These are phyloP conservation scores for Coptodon rendalli DNA, from an alignment of 2,113 vertebrate genomes.

Conservation along the genomic window DNA sequence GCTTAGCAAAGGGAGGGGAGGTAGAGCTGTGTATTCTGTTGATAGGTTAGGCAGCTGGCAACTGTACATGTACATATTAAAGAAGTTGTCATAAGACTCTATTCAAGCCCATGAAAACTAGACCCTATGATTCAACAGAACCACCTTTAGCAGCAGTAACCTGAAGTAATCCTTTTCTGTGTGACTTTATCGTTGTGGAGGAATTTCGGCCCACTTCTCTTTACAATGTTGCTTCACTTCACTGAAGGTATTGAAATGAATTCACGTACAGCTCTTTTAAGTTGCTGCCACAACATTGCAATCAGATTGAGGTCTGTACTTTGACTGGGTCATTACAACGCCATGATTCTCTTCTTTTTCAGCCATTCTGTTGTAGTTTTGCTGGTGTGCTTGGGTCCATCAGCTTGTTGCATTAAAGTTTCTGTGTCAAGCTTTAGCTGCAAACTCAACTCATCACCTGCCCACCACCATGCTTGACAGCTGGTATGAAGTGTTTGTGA, in stretches of 20 bases:
- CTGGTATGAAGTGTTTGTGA: neutral
- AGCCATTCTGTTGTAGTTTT: neutral
- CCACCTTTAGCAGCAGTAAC: neutral
- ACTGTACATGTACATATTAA: neutral
- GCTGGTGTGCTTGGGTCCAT: neutral
- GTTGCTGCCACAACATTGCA: neutral
- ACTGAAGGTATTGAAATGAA: neutral
- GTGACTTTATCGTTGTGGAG: neutral
- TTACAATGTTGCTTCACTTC: neutral
- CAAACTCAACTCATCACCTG: rapidly evolving
- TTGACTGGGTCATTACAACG: neutral
- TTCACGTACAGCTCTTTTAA: neutral
- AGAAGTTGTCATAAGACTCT: neutral
- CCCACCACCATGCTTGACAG: neutral
- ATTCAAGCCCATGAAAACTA: neutral
- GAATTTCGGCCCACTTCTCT: neutral
- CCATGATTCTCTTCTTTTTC: neutral
- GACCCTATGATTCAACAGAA: neutral
- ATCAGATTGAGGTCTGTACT: neutral
- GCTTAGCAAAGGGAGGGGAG: neutral
- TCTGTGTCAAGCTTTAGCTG: neutral
- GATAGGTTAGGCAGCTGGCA: neutral
- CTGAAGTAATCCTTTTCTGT: neutral
- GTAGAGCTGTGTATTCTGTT: neutral
- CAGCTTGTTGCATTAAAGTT: neutral